phyloP scores from a whole-genome alignment of 2,888 invertebrate genomes.

The Drosophila emarginata region DNA sequence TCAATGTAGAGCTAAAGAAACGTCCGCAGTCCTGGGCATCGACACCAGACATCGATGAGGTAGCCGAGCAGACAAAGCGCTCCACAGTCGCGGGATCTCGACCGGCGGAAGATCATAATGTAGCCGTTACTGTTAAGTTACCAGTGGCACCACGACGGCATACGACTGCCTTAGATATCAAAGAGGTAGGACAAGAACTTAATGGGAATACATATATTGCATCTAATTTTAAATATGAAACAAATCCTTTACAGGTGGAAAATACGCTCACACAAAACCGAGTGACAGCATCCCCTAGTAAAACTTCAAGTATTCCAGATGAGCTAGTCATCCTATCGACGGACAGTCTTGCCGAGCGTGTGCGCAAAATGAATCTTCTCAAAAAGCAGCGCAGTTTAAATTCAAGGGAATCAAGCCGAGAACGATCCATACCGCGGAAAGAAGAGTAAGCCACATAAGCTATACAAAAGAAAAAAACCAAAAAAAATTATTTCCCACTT shows the following conservation, averaged over 20 bases:
- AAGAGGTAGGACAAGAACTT: conserved; percentile 68
- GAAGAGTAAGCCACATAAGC: conserved; percentile 73
- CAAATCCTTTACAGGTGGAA: conserved; percentile 76
- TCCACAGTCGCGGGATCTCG: conserved; percentile 7
- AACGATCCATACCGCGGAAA: conserved; percentile 79
- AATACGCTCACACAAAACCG: conserved; percentile 83
- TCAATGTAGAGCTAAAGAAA: conserved; percentile 82
- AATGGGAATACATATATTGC: background rate
- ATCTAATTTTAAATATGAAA: background rate
- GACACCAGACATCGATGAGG: conserved; percentile 89
- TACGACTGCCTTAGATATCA: conserved; percentile 84
- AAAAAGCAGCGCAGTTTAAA: conserved; percentile 82
- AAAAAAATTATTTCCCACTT: background rate
- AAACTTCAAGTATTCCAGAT: conserved; percentile 82
- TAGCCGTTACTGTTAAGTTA: conserved; percentile 87
- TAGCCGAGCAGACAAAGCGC: conserved; percentile 33
- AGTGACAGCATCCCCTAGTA: conserved; percentile 84
- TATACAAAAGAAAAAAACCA: accelerated
- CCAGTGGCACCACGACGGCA: conserved; percentile 87
- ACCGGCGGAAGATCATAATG: conserved; percentile 84
- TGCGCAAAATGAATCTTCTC: conserved; percentile 86
- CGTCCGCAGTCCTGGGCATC: conserved; percentile 89
- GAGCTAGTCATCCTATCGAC: conserved; percentile 86
- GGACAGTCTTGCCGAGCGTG: conserved; percentile 88
- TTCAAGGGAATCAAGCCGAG: conserved; percentile 80